Evolutionary conservation across 1,140 invertebrate genomes (phyloP).

Genomic region (Lutraria rhynchaena): DNA sequence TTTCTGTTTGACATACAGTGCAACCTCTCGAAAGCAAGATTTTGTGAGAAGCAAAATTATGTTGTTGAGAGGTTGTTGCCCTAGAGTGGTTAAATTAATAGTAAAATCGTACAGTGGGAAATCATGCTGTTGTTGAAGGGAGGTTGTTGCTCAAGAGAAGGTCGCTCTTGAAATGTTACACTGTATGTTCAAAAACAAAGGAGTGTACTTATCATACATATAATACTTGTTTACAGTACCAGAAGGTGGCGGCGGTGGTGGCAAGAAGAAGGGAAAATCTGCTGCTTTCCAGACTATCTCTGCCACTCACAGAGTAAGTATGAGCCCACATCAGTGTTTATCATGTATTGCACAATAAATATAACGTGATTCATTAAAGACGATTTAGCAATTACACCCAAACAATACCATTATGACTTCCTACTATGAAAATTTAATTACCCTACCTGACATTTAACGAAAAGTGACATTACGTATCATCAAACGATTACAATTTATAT

Average conservation of each 20-base stretch:
- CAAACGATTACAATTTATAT: neutral
- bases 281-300: slow-evolving; percentile 97
- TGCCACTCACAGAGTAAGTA: slow-evolving; percentile 80
- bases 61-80: too few species aligned
- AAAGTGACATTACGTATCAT: neutral
- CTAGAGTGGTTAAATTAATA: too few species aligned
- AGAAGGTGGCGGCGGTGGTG: slow-evolving; percentile 51
- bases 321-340: too few species aligned
- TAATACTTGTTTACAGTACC: neutral
- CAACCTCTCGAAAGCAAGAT: neutral
- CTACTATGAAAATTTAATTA: neutral
- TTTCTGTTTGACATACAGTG: too few species aligned
- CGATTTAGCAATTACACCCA: neutral
- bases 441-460: neutral
- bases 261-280: slow-evolving; percentile 81
- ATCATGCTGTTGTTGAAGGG: too few species aligned
- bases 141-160: too few species aligned
- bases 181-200: neutral
- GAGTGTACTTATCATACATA: neutral
- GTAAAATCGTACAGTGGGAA: too few species aligned
- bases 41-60: neutral
- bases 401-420: neutral
- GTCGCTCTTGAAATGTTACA: too few species aligned
- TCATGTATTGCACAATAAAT: too few species aligned
- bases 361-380: too few species aligned